Percentiles rank a stretch among this genome's conserved stretches.
phyloP scores from a whole-genome alignment of 2,888 invertebrate species.

The Teleogryllus oceanicus region DNA sequence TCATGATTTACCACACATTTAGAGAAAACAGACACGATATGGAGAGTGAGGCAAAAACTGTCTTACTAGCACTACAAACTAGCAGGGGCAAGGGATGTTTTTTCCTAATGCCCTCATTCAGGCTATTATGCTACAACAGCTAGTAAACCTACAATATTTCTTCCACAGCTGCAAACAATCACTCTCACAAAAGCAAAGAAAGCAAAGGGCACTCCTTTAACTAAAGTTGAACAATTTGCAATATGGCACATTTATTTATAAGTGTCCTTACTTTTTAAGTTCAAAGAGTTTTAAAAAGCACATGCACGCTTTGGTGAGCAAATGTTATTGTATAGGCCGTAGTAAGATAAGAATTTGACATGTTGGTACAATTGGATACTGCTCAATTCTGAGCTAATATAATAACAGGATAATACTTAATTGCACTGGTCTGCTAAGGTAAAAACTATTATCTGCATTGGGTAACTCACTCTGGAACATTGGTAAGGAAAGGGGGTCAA shows the following conservation, averaged over 20 bases:
- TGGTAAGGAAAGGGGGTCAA: neutral
- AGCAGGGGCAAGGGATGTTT: neutral
- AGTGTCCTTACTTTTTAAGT: neutral
- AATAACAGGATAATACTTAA: neutral
- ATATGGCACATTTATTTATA: neutral
- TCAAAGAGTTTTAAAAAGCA: neutral
- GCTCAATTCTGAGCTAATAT: neutral
- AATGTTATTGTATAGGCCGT: conserved; percentile 2
- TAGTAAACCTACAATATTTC: neutral
- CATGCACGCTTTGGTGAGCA: conserved; percentile 18
- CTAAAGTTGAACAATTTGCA: neutral
- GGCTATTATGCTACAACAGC: neutral
- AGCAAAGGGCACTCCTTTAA: neutral
- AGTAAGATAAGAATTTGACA: conserved; percentile 18
- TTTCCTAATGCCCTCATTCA: conserved; percentile 1
- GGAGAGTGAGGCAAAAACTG: neutral
- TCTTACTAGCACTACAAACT: neutral
- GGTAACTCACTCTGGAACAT: neutral
- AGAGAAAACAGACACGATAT: conserved; percentile 1
- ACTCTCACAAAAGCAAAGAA: neutral
- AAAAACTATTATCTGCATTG: neutral
- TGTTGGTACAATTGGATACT: neutral
- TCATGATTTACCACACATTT: conserved; percentile 2
- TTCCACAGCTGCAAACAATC: neutral
- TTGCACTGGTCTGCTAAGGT: neutral